A percentile compares a stretch with the other conserved stretches of the same genome.
These are phyloP conservation scores for Ciconia maguari DNA, from an alignment of 2,113 vertebrate genomes.

Conservation along the genomic window DNA sequence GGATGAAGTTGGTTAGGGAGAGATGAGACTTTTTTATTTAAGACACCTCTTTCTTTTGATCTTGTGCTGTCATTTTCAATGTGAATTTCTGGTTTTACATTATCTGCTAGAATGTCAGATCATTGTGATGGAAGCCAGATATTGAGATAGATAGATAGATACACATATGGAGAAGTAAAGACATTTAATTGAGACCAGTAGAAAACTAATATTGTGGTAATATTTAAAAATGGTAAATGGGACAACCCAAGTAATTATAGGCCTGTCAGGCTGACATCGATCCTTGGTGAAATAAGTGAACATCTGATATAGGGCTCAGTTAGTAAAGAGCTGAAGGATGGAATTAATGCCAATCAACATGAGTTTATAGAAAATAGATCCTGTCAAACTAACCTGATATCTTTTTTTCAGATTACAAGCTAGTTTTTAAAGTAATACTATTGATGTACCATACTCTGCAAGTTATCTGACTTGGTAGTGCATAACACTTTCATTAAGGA, in stretches of 20 bases:
- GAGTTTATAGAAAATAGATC: conserved; percentile 56
- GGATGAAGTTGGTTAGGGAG: neutral
- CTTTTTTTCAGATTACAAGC: neutral
- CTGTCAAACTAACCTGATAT: conserved; percentile 49
- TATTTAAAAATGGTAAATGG: conserved; percentile 54
- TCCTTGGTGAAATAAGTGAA: conserved; percentile 48
- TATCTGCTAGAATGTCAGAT: conserved; percentile 15
- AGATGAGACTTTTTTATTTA: neutral
- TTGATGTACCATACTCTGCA: neutral
- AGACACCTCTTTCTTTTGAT: neutral
- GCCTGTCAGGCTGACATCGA: conserved; percentile 41
- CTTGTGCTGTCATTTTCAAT: neutral
- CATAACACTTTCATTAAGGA: neutral
- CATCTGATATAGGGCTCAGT: conserved; percentile 27
- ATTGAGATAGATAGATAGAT: neutral
- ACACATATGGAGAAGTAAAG: neutral
- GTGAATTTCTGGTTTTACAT: neutral
- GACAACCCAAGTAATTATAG: conserved; percentile 56
- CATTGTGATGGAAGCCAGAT: neutral
- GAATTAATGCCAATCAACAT: conserved; percentile 65
- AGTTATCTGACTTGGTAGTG: conserved; percentile 2
- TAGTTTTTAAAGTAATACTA: conserved; percentile 26
- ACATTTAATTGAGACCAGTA: conserved; percentile 48
- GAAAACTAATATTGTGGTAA: conserved; percentile 44
- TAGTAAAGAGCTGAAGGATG: conserved; percentile 32